Evolutionary conservation across 2,113 vertebrate genomes (phyloP).

Genomic region (Equus przewalskii): DNA sequence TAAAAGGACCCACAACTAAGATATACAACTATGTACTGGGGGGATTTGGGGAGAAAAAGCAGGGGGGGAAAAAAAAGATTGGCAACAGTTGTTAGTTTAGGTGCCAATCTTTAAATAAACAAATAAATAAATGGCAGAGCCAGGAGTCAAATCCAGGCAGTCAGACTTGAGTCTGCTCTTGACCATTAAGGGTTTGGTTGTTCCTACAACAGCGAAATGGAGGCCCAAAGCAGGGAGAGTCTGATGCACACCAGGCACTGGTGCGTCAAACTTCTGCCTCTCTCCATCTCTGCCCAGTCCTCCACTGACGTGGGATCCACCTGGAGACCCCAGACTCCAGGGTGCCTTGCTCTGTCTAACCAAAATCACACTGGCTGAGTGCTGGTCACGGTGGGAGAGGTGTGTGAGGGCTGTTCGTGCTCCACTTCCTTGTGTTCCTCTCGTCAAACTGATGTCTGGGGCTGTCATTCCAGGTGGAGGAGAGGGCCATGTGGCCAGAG

Average conservation of each 20-base stretch:
- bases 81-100: too few species aligned
- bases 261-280: too few species aligned
- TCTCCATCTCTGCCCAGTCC: background rate
- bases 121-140: background rate
- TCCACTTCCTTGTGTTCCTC: background rate
- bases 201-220: background rate
- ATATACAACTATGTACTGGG: too few species aligned
- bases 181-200: background rate
- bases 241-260: background rate
- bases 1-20: too few species aligned
- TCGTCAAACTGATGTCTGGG: background rate
- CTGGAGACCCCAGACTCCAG: background rate
- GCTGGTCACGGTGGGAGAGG: background rate
- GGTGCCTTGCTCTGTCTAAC: background rate
- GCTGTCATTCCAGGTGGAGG: background rate
- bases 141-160: background rate
- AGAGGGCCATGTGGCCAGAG: background rate
- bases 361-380: background rate
- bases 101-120: too few species aligned
- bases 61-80: too few species aligned
- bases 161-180: background rate
- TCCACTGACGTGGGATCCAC: background rate
- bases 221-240: background rate
- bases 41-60: too few species aligned
- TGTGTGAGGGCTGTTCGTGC: background rate